phyloP scores from a whole-genome alignment of 2,888 invertebrate genomes.

The Diaprepes abbreviatus region DNA sequence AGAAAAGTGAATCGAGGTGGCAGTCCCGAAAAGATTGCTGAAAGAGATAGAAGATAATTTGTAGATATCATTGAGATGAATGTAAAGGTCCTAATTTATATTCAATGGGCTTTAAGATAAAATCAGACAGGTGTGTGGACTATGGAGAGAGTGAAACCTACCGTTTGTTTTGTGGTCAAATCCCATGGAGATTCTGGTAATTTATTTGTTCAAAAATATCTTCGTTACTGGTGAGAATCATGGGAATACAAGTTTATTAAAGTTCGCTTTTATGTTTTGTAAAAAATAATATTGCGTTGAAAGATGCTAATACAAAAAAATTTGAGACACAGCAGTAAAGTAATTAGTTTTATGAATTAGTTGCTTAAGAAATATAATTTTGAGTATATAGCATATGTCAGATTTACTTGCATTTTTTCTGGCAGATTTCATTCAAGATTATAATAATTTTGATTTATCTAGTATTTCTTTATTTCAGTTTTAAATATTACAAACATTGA shows the following conservation, averaged over 20 bases:
- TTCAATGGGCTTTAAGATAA: slow-evolving; percentile 19
- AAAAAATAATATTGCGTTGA: too few species aligned
- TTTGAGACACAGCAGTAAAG: not conserved
- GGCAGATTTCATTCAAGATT: too few species aligned
- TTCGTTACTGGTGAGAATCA: not conserved
- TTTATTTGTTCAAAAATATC: slow-evolving; percentile 12
- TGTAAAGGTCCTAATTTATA: slow-evolving; percentile 12
- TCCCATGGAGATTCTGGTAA: not conserved
- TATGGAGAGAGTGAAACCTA: not conserved
- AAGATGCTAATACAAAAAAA: too few species aligned
- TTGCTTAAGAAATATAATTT: too few species aligned
- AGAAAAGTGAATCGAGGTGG: slow-evolving; percentile 8
- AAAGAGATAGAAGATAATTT: slow-evolving; percentile 19
- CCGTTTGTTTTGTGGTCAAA: slow-evolving; percentile 13
- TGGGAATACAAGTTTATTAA: slow-evolving; percentile 9
- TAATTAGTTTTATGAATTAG: too few species aligned
- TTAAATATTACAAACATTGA: too few species aligned
- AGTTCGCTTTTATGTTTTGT: too few species aligned
- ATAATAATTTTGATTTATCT: too few species aligned
- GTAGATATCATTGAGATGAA: slow-evolving; percentile 3
- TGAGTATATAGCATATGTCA: too few species aligned
- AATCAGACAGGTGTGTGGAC: slow-evolving; percentile 6
- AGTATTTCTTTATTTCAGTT: too few species aligned
- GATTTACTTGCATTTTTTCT: too few species aligned
- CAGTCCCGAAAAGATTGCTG: slow-evolving; percentile 6